Evolutionary conservation across 1,140 invertebrate species (phyloP).

Genomic region (Danaus plexippus): DNA sequence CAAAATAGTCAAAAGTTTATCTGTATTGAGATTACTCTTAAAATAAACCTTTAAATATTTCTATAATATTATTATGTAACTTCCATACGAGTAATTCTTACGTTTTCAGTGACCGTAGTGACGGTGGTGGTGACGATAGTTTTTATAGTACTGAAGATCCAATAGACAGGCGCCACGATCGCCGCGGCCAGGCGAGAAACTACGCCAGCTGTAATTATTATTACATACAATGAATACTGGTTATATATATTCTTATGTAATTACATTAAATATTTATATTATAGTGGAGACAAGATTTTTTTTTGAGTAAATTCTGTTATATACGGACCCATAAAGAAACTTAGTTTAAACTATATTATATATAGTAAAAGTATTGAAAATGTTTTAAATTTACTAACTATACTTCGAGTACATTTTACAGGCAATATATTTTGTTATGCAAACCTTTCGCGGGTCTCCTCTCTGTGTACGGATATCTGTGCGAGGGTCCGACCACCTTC

Average conservation of each 20-base stretch:
- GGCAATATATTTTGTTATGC: background rate
- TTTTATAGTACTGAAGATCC: conserved; percentile 47
- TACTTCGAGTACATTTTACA: too few relatives aligned
- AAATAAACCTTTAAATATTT: conserved; percentile 4
- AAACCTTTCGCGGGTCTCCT: conserved; percentile 42
- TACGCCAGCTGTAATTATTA: conserved; percentile 18
- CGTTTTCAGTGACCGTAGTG: conserved; percentile 58
- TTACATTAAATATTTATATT: too few relatives aligned
- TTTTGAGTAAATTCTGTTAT: too few relatives aligned
- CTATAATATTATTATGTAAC: background rate
- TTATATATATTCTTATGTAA: too few relatives aligned
- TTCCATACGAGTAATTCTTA: conserved; percentile 25
- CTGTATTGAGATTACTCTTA: too few relatives aligned
- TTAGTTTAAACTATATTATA: too few relatives aligned
- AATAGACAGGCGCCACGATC: conserved; percentile 41
- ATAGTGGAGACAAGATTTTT: too few relatives aligned
- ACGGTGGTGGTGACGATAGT: conserved; percentile 52
- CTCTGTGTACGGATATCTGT: conserved; percentile 54
- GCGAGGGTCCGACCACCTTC: conserved; percentile 47
- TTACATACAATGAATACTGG: too few relatives aligned
- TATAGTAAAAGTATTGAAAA: too few relatives aligned
- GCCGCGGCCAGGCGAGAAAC: conserved; percentile 24
- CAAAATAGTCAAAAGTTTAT: too few relatives aligned
- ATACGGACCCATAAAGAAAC: too few relatives aligned
- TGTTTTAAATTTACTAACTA: too few relatives aligned